These are phyloP conservation scores for Rhizoglyphus robini DNA, from an alignment of 1,140 invertebrate species.

Conservation along the genomic window DNA sequence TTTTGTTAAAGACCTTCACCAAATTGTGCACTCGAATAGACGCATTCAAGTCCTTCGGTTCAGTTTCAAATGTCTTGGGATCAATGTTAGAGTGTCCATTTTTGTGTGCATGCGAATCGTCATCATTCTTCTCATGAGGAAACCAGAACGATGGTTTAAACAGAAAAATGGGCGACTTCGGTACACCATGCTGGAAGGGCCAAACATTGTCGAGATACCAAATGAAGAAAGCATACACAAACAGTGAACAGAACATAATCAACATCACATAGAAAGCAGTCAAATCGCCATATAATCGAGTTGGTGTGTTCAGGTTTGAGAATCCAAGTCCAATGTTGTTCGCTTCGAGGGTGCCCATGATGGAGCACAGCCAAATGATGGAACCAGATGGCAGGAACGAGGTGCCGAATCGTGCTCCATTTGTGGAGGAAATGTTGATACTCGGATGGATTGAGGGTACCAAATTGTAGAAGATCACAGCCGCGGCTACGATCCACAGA, in stretches of 20 bases:
- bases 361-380: not conserved
- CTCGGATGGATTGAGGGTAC: not conserved
- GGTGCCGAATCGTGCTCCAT: not conserved
- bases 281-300: conserved; percentile 24
- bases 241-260: conserved; percentile 23
- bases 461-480: not conserved
- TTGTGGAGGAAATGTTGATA: not conserved
- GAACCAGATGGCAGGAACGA: not conserved
- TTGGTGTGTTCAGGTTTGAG: not conserved
- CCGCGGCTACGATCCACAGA: not conserved
- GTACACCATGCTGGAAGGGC: conserved; percentile 38
- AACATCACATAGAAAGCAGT: conserved; percentile 24
- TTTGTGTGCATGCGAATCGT: not conserved
- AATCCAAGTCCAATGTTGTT: not conserved
- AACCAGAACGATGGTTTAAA: conserved; percentile 41
- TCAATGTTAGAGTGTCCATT: conserved; percentile 23
- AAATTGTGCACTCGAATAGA: conserved; percentile 43
- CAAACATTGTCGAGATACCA: conserved; percentile 31
- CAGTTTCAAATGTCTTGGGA: conserved; percentile 34
- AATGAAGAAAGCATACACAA: conserved; percentile 25
- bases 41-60: conserved; percentile 35
- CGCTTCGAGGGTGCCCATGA: not conserved
- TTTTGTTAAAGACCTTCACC: conserved; percentile 40
- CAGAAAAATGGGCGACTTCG: conserved; percentile 40
- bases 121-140: conserved; percentile 13